Evolutionary conservation across 1,140 invertebrate genomes (phyloP), one percentile per base, ranked within the genome.

Genomic region (Rhagoletis zephyria): DNA sequence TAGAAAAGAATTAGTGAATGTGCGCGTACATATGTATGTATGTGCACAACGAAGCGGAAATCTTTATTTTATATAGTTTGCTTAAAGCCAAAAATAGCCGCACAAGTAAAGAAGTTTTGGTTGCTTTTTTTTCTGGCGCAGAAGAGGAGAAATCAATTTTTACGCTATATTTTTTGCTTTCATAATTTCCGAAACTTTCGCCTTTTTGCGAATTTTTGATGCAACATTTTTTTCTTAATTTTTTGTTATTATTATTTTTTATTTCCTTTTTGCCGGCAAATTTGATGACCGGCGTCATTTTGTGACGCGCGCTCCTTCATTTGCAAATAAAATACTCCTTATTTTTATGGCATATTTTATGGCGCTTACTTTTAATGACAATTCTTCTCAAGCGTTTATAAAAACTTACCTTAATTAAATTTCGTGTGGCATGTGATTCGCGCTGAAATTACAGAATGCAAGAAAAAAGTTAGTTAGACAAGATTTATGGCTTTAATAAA

Each of bases 381-480:
- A 4, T 56, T 56, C 30, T 7, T 48, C 16, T n/a, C 30, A 30
- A 30, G 14, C 16, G 9, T 74, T 14, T 74, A 3, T 10, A 48
- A 3, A 81, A 81, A 81, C 51, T 56, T 81, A 81, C 74, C 74
- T 51, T 81, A 81, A 81, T 81, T 81, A 51, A 81, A 81, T 81
- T 56, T 16, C 45, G 74, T 81, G 74, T 48, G 56, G 45, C 48
- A 81, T 81, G 45, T 19, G 45, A 77, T 40, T 9, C 61, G 48
- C 74, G 48, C 74, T 77, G 74, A 77, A 77, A 77, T 56, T 48
- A 51, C 16, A 81, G 42, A 51, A 56, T 51, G 6, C 51, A 81
- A 56, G 74, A 3, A 30, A 51, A 51, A 19, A 59, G n/a, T 81
- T 56, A 9, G 19, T 81, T 81, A 81, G 74, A 51, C 19, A 56